Evolutionary conservation across 1,140 invertebrate genomes (phyloP).

Genomic region (Leptopilina boulardi): DNA sequence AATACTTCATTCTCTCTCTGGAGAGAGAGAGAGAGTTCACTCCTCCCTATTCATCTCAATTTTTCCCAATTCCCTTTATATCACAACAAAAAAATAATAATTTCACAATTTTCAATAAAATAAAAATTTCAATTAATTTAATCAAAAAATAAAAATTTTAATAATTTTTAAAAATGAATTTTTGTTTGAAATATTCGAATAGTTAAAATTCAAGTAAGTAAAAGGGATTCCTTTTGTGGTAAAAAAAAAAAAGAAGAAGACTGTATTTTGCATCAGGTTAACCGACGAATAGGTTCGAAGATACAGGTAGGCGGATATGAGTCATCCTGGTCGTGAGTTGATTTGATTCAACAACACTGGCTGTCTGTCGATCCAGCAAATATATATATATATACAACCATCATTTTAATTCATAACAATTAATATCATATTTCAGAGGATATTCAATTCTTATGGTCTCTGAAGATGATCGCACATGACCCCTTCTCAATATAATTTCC

Average conservation of each 20-base stretch:
- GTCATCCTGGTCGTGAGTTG: slow-evolving; percentile 52
- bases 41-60: background rate
- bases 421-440: background rate
- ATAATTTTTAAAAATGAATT: too few relatives aligned
- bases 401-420: slow-evolving; percentile 17
- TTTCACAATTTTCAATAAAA: background rate
- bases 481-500: background rate
- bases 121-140: too few relatives aligned
- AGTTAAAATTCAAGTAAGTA: background rate
- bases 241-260: slow-evolving; percentile 42
- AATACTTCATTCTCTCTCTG: slow-evolving; percentile 2
- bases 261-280: slow-evolving; percentile 45
- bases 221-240: background rate
- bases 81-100: background rate
- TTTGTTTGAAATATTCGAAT: background rate
- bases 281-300: slow-evolving; percentile 45
- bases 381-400: background rate
- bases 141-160: too few relatives aligned
- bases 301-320: slow-evolving; percentile 61
- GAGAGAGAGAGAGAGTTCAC: background rate
- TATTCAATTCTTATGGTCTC: background rate
- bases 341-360: slow-evolving; percentile 40
- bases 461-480: background rate
- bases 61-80: background rate
- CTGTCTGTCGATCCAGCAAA: background rate